Conservation (phyloP, 2,113 vertebrate genomes). For the Aplodontia rufa region DNA sequence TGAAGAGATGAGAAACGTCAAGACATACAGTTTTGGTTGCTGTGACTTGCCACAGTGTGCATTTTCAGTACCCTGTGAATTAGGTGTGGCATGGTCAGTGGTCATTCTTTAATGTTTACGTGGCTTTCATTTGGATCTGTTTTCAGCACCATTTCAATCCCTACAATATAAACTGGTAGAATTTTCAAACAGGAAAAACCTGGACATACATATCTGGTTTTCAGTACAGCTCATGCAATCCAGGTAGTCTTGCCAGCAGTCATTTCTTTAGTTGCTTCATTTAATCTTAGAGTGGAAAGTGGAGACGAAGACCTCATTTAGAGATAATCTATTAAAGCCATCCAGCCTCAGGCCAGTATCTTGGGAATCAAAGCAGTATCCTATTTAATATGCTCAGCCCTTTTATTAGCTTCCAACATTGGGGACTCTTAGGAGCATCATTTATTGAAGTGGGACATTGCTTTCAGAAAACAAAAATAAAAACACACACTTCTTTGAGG, state of each 20-base stretch:
- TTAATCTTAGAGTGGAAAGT: constrained; percentile 35
- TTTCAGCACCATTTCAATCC: not conserved
- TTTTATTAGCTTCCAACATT: constrained; percentile 22
- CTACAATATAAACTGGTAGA: not conserved
- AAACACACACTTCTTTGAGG: not conserved
- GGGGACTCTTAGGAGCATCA: not conserved
- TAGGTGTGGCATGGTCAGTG: not conserved
- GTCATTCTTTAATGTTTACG: not conserved
- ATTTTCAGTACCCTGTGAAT: not conserved
- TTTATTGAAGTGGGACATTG: not conserved
- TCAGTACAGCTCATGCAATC: not conserved
- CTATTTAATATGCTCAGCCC: not conserved
- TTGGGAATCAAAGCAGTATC: constrained; percentile 6
- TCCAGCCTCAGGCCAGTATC: not conserved
- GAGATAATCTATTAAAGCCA: constrained; percentile 47
- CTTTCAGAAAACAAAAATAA: constrained; percentile 1
- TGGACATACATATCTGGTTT: constrained; percentile 21
- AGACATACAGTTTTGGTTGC: not conserved
- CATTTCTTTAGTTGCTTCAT: not conserved
- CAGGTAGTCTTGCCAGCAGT: not conserved
- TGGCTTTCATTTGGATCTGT: not conserved
- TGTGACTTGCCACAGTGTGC: not conserved
- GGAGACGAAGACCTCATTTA: constrained; percentile 7
- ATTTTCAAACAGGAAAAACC: not conserved
- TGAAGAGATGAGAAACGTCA: not conserved